Percentiles rank a stretch among this genome's conserved stretches.
These are phyloP conservation scores for Ceratoteleas bidentatus DNA, from an alignment of 1,140 invertebrate species.

Conservation along the genomic window DNA sequence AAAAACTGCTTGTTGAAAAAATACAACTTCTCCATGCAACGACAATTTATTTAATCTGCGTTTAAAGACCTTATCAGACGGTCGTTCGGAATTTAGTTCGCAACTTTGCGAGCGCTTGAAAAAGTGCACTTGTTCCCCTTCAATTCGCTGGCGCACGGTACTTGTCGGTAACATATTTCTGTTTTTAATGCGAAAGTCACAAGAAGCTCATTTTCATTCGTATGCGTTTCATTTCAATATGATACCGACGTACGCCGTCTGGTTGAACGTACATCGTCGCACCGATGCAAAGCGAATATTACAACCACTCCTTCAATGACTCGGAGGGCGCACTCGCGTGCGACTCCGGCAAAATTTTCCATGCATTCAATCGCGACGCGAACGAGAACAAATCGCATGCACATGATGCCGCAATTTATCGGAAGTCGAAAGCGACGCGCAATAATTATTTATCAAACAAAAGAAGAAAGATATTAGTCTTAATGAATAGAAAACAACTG, in stretches of 20 bases:
- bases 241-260: slow-evolving; percentile 30
- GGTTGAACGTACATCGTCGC: slow-evolving; percentile 38
- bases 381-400: slow-evolving; percentile 51
- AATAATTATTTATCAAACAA: slow-evolving; percentile 28
- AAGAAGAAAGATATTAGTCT: no score
- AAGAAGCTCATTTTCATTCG: slow-evolving; percentile 15
- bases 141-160: neutral
- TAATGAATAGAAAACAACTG: no score
- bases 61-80: neutral
- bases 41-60: neutral
- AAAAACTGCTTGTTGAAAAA: no score
- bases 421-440: neutral
- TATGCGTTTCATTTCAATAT: slow-evolving; percentile 19
- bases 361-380: slow-evolving; percentile 44
- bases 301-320: slow-evolving; percentile 34
- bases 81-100: neutral
- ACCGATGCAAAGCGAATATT: slow-evolving; percentile 50
- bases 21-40: no score
- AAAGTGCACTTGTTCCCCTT: neutral
- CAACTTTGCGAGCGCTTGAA: neutral
- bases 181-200: neutral
- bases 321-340: slow-evolving; percentile 25
- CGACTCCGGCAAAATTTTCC: slow-evolving; percentile 40
- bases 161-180: neutral
- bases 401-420: slow-evolving; percentile 50